Conservation (phyloP, 2,797 vertebrate genomes). For the Acanthurus leucopareius region DNA sequence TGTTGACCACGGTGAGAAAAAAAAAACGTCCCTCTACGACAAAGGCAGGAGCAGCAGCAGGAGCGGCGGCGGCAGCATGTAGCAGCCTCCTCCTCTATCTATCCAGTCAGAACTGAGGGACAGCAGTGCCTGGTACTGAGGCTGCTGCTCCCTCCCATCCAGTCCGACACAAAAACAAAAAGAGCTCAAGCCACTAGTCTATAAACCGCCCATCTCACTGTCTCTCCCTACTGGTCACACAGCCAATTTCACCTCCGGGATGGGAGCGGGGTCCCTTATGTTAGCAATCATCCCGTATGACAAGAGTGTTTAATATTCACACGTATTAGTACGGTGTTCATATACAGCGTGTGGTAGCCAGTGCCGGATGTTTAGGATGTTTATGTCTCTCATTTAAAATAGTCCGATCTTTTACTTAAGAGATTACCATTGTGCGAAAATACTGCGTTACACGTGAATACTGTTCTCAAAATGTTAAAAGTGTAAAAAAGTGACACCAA, state of each 20-base stretch:
- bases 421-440: too few species aligned
- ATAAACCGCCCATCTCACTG: constrained; percentile 77
- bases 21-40: constrained; percentile 67
- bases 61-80: constrained; percentile 70
- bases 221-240: constrained; percentile 83
- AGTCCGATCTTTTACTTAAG: too few species aligned
- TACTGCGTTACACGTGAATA: too few species aligned
- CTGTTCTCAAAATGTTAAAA: too few species aligned
- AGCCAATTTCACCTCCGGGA: constrained; percentile 70
- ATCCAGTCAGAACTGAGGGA: constrained; percentile 74
- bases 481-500: too few species aligned
- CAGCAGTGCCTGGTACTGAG: constrained; percentile 85
- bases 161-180: constrained; percentile 67
- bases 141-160: constrained; percentile 83
- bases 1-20: constrained; percentile 47
- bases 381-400: too few species aligned
- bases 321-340: constrained; percentile 16
- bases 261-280: constrained; percentile 9
- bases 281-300: constrained; percentile 38
- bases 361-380: background rate
- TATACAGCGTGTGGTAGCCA: background rate
- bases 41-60: constrained; percentile 69
- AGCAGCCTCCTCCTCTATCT: constrained; percentile 79
- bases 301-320: constrained; percentile 10
- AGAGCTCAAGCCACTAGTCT: constrained; percentile 61